Conservation (phyloP, 2,113 vertebrate genomes). For the Mustela nigripes region DNA sequence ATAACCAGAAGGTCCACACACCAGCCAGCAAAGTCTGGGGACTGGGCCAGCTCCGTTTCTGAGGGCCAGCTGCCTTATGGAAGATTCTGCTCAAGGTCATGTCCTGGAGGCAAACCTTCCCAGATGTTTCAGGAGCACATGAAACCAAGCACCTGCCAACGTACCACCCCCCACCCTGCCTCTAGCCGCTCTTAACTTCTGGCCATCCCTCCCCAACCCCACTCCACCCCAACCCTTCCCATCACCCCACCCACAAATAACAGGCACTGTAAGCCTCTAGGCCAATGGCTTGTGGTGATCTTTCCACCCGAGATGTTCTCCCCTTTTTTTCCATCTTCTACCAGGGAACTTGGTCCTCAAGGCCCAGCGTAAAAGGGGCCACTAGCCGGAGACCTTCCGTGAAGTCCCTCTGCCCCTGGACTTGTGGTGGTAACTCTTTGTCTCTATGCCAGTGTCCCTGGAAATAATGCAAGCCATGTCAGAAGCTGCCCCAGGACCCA, state of each 20-base stretch:
- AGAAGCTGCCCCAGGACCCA: background rate
- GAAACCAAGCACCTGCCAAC: background rate
- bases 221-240: background rate
- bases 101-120: background rate
- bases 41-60: background rate
- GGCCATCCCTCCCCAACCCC: background rate
- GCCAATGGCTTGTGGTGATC: background rate
- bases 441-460: background rate
- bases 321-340: background rate
- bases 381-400: background rate
- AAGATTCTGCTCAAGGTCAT: background rate
- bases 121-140: background rate
- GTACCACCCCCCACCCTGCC: background rate
- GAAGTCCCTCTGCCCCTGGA: background rate
- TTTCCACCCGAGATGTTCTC: background rate
- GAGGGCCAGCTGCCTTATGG: background rate
- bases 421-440: rapidly evolving
- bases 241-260: background rate
- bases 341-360: background rate
- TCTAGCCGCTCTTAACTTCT: background rate
- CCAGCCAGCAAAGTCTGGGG: constrained; percentile 7
- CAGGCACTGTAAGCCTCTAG: background rate
- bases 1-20: background rate
- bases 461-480: background rate
- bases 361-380: background rate